Percentiles rank a stretch among this genome's conserved stretches.
phyloP scores from a whole-genome alignment of 1,140 invertebrate genomes.

The Armadillidium nasatum region DNA sequence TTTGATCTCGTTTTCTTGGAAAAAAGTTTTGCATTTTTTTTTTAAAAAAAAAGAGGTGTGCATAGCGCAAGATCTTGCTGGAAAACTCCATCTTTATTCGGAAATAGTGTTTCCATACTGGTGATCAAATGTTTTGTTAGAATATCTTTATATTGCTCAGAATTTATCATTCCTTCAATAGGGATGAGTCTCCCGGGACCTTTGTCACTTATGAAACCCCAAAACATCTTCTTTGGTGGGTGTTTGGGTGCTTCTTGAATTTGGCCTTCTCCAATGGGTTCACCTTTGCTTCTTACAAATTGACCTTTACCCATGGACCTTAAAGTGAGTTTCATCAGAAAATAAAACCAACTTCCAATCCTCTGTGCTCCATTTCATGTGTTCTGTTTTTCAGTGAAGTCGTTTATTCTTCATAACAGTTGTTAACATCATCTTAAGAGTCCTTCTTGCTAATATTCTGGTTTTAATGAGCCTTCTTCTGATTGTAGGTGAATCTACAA shows the following conservation, averaged over 20 bases:
- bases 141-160: too few species aligned
- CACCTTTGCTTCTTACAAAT: constrained; percentile 18
- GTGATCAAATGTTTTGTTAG: too few species aligned
- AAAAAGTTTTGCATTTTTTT: too few species aligned
- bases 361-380: constrained; percentile 14
- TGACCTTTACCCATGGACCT: constrained; percentile 10
- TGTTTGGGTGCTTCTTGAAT: constrained; percentile 23
- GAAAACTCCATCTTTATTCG: too few species aligned
- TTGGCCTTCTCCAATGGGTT: constrained; percentile 12
- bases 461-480: not conserved
- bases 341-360: not conserved
- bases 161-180: not conserved
- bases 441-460: not conserved
- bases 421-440: constrained; percentile 18
- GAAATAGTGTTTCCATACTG: too few species aligned
- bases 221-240: constrained; percentile 24
- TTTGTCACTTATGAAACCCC: not conserved
- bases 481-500: not conserved
- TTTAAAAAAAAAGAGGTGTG: too few species aligned
- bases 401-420: constrained; percentile 16
- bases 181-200: not conserved
- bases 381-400: not conserved
- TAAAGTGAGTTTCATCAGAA: constrained; percentile 1
- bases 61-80: too few species aligned
- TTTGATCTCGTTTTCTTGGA: too few species aligned